Evolutionary conservation across 2,113 vertebrate genomes (phyloP).

Genomic region (Morone chrysops): DNA sequence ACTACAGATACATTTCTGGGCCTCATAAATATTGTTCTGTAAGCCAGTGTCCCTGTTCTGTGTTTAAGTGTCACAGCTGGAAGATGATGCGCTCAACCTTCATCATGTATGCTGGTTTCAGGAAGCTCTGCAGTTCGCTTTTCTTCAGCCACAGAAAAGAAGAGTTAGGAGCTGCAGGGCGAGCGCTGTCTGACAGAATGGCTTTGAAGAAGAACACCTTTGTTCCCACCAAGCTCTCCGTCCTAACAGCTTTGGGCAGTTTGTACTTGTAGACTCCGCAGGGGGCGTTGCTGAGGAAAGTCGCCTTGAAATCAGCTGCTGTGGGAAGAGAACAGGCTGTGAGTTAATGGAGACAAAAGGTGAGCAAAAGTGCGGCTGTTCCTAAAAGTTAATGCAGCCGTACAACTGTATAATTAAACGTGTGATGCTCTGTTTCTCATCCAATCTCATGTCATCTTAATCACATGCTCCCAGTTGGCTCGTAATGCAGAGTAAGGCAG

Average conservation of each 20-base stretch:
- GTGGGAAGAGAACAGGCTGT: slow-evolving; percentile 22
- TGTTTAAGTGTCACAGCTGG: slow-evolving; percentile 78
- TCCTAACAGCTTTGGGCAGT: slow-evolving; percentile 87
- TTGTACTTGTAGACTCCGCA: slow-evolving; percentile 96
- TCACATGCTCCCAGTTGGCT: slow-evolving; percentile 27
- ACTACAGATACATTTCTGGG: slow-evolving; percentile 27
- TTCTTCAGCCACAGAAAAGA: slow-evolving; percentile 90
- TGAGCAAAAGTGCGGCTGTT: slow-evolving; percentile 21
- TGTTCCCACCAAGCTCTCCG: slow-evolving; percentile 84
- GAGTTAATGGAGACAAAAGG: slow-evolving; percentile 34
- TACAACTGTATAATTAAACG: slow-evolving; percentile 23
- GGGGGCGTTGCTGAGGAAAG: slow-evolving; percentile 93
- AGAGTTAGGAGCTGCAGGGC: slow-evolving; percentile 48
- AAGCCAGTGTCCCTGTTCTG: slow-evolving; percentile 8
- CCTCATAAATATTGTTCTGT: slow-evolving; percentile 16
- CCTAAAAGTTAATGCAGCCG: background rate
- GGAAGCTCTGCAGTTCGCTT: slow-evolving; percentile 89
- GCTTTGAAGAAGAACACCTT: slow-evolving; percentile 99
- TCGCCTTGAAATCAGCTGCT: slow-evolving; percentile 87
- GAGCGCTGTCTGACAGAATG: slow-evolving; percentile 80
- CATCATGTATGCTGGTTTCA: slow-evolving; percentile 89
- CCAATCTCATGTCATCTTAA: slow-evolving; percentile 45
- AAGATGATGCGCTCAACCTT: slow-evolving; percentile 89
- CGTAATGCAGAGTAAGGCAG: slow-evolving; percentile 14
- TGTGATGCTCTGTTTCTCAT: slow-evolving; percentile 18